Conservation (phyloP, 2,797 vertebrate species). For the Ctenopoma kingsleyae region DNA sequence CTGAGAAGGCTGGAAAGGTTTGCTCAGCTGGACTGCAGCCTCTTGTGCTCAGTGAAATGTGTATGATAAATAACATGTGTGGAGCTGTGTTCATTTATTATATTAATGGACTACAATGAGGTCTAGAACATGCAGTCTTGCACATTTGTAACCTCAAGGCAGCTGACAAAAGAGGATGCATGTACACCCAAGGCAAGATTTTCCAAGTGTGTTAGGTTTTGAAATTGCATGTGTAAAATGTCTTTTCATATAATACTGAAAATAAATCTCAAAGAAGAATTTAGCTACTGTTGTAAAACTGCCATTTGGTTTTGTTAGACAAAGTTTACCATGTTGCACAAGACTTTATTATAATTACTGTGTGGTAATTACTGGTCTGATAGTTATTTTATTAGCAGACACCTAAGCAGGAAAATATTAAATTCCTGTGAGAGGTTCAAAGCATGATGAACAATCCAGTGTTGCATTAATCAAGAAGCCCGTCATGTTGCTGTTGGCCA, state of each 20-base stretch:
- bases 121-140: constrained; percentile 40
- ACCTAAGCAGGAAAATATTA: not conserved
- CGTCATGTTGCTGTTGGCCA: constrained; percentile 49
- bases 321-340: constrained; percentile 1
- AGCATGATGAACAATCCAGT: constrained; percentile 11
- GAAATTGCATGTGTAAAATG: constrained; percentile 27
- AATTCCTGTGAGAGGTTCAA: constrained; percentile 26
- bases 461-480: constrained; percentile 56
- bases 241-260: constrained; percentile 36
- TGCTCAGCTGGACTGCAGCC: constrained; percentile 45
- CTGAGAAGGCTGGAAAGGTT: constrained; percentile 30
- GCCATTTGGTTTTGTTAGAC: not conserved
- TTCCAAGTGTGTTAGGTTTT: constrained; percentile 18
- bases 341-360: constrained; percentile 1
- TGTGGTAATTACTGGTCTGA: constrained; percentile 8
- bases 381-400: constrained; percentile 12
- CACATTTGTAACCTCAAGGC: constrained; percentile 55
- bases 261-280: constrained; percentile 29
- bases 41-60: constrained; percentile 28
- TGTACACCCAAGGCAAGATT: constrained; percentile 23
- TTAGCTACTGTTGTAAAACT: not conserved
- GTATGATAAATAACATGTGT: constrained; percentile 61
- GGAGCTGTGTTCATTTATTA: constrained; percentile 46
- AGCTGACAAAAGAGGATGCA: constrained; percentile 36
- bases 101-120: constrained; percentile 59